phyloP scores from a whole-genome alignment of 2,113 vertebrate species.

The Varanus salvator region DNA sequence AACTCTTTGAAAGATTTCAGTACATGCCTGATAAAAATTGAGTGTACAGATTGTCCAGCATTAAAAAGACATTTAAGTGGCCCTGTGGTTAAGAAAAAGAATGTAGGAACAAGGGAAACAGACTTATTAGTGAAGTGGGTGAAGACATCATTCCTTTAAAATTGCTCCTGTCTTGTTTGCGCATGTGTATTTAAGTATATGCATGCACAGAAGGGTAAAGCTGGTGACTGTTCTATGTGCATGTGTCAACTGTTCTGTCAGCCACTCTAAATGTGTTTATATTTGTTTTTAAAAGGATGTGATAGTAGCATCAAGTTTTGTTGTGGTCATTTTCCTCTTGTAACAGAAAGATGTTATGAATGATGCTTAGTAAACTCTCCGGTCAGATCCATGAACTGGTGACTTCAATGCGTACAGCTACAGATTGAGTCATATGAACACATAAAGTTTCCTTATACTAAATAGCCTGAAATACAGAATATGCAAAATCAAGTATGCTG shows the following conservation, averaged over 20 bases:
- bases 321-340: not conserved
- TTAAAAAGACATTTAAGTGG: not conserved
- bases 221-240: not conserved
- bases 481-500: not conserved
- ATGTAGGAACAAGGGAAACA: not conserved
- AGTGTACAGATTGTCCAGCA: not conserved
- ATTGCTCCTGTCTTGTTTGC: not conserved
- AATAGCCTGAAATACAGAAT: not conserved
- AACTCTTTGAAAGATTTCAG: not conserved
- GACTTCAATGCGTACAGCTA: not conserved
- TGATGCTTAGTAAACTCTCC: not conserved
- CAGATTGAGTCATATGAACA: not conserved
- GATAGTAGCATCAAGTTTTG: not conserved
- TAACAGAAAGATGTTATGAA: too few relatives aligned
- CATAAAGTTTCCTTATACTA: not conserved
- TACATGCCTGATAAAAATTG: not conserved
- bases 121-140: not conserved
- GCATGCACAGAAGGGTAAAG: not conserved
- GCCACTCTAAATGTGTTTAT: not conserved
- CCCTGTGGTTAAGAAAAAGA: not conserved
- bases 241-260: not conserved
- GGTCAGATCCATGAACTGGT: not conserved
- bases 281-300: not conserved
- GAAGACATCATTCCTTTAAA: not conserved
- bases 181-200: not conserved